Evolutionary conservation across 2,113 vertebrate species (phyloP).

Genomic region (Lipotes vexillifer): DNA sequence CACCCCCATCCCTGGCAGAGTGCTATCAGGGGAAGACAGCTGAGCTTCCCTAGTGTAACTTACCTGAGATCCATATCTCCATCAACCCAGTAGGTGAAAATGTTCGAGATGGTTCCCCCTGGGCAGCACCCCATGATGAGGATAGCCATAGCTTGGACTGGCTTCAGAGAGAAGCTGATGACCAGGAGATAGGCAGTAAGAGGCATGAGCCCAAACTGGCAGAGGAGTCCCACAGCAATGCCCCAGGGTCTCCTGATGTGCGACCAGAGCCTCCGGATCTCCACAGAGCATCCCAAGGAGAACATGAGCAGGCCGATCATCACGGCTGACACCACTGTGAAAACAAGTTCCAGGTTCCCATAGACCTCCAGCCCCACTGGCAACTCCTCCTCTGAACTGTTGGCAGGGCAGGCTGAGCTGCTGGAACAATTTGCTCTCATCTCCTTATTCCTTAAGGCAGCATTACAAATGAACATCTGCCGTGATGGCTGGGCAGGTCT

Average conservation of each 20-base stretch:
- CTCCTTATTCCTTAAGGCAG: constrained; percentile 32
- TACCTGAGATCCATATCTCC: constrained; percentile 85
- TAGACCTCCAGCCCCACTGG: not conserved
- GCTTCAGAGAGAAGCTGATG: constrained; percentile 65
- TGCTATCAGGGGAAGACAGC: not conserved
- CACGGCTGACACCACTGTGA: constrained; percentile 28
- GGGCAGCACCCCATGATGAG: constrained; percentile 80
- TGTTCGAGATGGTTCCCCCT: constrained; percentile 78
- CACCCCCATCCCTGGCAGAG: not conserved
- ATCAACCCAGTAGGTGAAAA: constrained; percentile 81
- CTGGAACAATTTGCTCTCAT: constrained; percentile 58
- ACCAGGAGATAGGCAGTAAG: constrained; percentile 74
- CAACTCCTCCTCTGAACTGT: constrained; percentile 19
- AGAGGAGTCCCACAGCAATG: constrained; percentile 75
- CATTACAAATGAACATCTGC: not conserved
- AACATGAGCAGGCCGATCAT: constrained; percentile 77
- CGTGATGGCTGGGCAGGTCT: not conserved
- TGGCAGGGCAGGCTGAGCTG: constrained; percentile 25
- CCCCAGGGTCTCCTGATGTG: constrained; percentile 79
- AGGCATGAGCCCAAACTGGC: constrained; percentile 83
- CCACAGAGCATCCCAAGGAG: constrained; percentile 78
- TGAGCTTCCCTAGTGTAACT: not conserved
- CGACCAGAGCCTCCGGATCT: constrained; percentile 69
- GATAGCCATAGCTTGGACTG: constrained; percentile 72
- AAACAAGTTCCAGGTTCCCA: constrained; percentile 42